Evolutionary conservation across 2,888 invertebrate genomes (phyloP).

Genomic region (Troides helena): DNA sequence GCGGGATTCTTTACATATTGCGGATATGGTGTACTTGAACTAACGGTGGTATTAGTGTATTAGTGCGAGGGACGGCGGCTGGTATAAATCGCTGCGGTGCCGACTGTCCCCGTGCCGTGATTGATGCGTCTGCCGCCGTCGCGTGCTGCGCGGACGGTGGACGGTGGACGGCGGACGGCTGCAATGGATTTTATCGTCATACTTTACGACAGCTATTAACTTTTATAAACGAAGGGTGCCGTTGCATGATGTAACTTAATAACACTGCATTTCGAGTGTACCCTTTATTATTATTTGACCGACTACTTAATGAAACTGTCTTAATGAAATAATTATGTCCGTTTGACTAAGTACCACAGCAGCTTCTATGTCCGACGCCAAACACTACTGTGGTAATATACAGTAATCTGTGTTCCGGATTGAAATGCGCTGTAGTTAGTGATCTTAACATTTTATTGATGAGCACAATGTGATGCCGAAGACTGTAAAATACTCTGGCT

Average conservation of each 20-base stretch:
- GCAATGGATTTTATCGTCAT: neutral
- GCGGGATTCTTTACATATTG: neutral
- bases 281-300: no score
- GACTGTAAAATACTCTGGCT: no score
- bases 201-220: neutral
- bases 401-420: no score
- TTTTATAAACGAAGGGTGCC: neutral
- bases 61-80: neutral
- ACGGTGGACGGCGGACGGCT: neutral
- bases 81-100: neutral
- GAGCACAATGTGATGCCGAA: no score
- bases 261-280: no score
- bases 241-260: neutral
- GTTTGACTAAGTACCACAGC: no score
- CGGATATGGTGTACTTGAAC: neutral
- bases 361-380: no score
- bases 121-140: constrained; percentile 13
- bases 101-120: constrained; percentile 7
- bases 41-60: neutral
- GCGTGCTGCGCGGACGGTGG: constrained; percentile 22
- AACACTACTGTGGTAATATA: no score
- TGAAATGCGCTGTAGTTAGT: no score
- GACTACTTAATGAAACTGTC: no score
- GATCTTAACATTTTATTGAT: no score
- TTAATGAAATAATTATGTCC: no score